These are phyloP conservation scores for Glaucomys volans DNA, from an alignment of 2,113 vertebrate genomes.

Conservation along the genomic window DNA sequence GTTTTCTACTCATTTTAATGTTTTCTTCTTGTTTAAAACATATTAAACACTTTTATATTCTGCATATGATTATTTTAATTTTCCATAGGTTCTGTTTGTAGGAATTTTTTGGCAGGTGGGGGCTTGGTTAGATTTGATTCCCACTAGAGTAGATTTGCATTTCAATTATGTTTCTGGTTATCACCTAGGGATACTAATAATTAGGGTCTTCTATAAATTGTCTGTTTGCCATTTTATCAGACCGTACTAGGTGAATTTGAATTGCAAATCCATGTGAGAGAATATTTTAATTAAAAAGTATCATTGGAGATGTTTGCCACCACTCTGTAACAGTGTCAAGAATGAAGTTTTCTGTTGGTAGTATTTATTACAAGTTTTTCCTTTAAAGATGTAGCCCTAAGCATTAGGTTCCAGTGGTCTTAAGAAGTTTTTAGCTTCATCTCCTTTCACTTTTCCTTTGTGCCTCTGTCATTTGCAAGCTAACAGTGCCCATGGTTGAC, in stretches of 20 bases:
- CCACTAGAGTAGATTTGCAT: not conserved
- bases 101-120: not conserved
- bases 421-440: not conserved
- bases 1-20: not conserved
- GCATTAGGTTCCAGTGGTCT: not conserved
- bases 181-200: conserved; percentile 4
- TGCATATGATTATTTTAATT: conserved; percentile 1
- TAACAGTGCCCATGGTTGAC: not conserved
- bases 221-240: not conserved
- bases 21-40: conserved; percentile 24
- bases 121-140: not conserved
- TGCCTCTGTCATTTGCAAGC: not conserved
- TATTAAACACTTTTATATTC: not conserved
- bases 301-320: conserved; percentile 19
- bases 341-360: conserved; percentile 10
- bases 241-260: conserved; percentile 19
- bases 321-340: not conserved
- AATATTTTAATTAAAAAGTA: conserved; percentile 11
- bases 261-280: conserved; percentile 18
- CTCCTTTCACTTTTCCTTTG: not conserved
- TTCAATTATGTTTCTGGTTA: conserved; percentile 19
- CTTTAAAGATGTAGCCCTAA: not conserved
- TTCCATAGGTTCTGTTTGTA: not conserved
- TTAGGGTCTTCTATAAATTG: not conserved
- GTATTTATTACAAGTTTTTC: not conserved